Conservation (phyloP, 2,113 vertebrate genomes). For the Pollachius pollachius region DNA sequence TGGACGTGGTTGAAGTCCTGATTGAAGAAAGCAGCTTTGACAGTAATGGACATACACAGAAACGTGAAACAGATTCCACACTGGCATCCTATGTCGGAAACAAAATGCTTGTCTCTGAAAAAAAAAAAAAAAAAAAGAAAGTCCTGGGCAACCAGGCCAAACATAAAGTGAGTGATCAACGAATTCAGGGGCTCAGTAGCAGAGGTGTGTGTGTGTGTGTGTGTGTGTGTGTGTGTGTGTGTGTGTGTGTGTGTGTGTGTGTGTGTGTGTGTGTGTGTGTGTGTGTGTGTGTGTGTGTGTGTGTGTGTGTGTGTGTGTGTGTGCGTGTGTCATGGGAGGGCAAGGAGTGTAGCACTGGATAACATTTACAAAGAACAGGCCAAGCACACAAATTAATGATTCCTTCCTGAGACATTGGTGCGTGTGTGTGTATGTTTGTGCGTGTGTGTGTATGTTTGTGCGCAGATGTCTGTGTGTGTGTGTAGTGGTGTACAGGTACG, state of each 20-base stretch:
- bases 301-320: constrained; percentile 35
- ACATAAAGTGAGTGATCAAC: constrained; percentile 39
- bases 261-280: constrained; percentile 42
- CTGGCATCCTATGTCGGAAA: constrained; percentile 48
- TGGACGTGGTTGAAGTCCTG: constrained; percentile 61
- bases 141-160: constrained; percentile 44
- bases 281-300: constrained; percentile 40
- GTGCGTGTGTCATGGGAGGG: constrained; percentile 41
- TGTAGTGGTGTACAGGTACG: constrained; percentile 53
- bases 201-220: constrained; percentile 38
- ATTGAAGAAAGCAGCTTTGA: constrained; percentile 68
- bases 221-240: constrained; percentile 39
- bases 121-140: constrained; percentile 7
- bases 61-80: constrained; percentile 51
- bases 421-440: constrained; percentile 10
- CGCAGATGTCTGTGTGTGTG: constrained; percentile 6
- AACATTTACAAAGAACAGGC: constrained; percentile 58
- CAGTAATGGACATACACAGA: constrained; percentile 33
- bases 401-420: constrained; percentile 73
- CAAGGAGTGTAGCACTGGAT: constrained; percentile 57
- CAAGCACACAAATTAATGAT: constrained; percentile 68
- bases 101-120: constrained; percentile 39
- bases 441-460: constrained; percentile 1
- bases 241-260: constrained; percentile 28
- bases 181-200: constrained; percentile 66